A percentile compares a stretch with the other conserved stretches of the same genome.
Evolutionary conservation across 2,888 invertebrate species (phyloP).

Genomic region (Camponotus fellah): DNA sequence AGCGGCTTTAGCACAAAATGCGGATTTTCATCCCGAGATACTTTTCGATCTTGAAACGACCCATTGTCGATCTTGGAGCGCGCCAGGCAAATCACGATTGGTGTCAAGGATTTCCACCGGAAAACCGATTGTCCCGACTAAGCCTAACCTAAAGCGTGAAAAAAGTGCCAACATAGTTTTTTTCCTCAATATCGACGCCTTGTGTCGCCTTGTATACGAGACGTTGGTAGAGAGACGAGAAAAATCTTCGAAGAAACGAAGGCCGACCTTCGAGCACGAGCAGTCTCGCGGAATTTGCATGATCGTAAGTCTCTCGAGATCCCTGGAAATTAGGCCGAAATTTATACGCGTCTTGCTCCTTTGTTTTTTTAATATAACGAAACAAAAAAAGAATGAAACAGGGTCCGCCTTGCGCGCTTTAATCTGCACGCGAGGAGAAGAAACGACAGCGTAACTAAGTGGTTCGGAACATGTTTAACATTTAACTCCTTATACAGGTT

Average conservation of each 20-base stretch:
- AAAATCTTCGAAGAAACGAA: conserved; percentile 39
- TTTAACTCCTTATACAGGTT: conserved; percentile 29
- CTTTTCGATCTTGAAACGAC: conserved; percentile 1
- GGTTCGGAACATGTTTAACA: conserved; percentile 36
- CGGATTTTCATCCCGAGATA: conserved; percentile 30
- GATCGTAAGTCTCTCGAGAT: conserved; percentile 40
- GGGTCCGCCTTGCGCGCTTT: conserved; percentile 21
- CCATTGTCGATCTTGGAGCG: conserved; percentile 31
- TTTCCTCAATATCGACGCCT: conserved; percentile 5
- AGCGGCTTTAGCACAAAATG: conserved; percentile 41
- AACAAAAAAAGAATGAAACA: conserved; percentile 34
- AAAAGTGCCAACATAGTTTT: conserved; percentile 27
- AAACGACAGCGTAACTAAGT: conserved; percentile 33
- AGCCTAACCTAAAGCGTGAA: conserved; percentile 35
- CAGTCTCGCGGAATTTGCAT: conserved; percentile 47
- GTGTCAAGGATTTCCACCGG: conserved; percentile 43
- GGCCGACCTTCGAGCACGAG: conserved; percentile 50
- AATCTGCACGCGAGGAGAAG: conserved; percentile 39
- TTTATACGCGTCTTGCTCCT: conserved; percentile 48
- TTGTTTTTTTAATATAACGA: conserved; percentile 29
- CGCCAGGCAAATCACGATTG: conserved; percentile 16
- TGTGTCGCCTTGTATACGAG: conserved; percentile 3
- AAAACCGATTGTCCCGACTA: conserved; percentile 44
- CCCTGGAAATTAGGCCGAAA: conserved; percentile 40
- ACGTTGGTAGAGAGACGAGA: conserved; percentile 6